These are phyloP conservation scores for Drosophila algonquin DNA, from an alignment of 2,888 invertebrate species.

Conservation along the genomic window DNA sequence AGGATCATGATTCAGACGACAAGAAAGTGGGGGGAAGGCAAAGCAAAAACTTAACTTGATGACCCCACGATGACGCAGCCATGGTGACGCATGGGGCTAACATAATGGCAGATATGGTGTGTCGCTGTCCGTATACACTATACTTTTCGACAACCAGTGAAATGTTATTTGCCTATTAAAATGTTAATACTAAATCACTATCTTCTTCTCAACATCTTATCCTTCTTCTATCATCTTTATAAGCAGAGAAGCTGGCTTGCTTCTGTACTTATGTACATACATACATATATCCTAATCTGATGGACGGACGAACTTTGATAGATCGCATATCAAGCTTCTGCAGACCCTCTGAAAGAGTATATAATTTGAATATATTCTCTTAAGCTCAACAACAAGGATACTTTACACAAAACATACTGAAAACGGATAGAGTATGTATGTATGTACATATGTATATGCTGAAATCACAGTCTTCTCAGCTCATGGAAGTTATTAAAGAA, in stretches of 20 bases:
- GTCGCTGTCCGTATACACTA: background rate
- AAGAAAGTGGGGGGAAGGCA: background rate
- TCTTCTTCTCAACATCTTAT: no score
- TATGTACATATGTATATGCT: background rate
- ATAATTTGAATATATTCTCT: no score
- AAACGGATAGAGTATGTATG: background rate
- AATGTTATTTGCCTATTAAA: background rate
- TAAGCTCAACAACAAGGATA: no score
- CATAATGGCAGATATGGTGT: background rate
- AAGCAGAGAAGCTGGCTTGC: no score
- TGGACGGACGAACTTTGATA: no score
- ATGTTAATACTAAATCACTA: background rate
- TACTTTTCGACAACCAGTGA: background rate
- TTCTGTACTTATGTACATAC: no score
- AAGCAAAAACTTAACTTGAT: background rate
- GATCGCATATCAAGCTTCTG: no score
- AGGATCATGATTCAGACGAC: background rate
- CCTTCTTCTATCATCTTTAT: no score
- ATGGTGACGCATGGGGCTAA: conserved; percentile 53
- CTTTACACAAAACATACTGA: no score
- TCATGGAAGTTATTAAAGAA: background rate
- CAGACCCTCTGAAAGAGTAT: no score
- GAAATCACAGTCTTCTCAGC: background rate
- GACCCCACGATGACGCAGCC: conserved; percentile 50
- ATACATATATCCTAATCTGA: no score